Evolutionary conservation across 2,797 vertebrate genomes (phyloP), one percentile per base, ranked within the genome.

Genomic region (Acridotheres tristis): DNA sequence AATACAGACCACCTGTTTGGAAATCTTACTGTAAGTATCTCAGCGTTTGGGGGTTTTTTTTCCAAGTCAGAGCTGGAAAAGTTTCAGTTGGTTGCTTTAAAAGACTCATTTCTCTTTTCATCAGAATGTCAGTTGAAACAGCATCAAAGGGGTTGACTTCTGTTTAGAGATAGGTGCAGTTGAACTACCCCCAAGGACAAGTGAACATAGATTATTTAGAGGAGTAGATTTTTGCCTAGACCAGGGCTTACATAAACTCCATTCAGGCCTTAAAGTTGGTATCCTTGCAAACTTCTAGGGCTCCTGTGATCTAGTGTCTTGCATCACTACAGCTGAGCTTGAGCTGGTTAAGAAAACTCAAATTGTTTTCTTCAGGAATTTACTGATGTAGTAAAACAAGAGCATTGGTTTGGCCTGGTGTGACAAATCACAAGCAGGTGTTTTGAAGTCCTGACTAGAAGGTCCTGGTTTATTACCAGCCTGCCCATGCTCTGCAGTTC

Each of bases 1-100:
- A 99, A 97, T 99, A 98, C 96, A 98, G 98, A 96, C 98, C 98
- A 84, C 98, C 98, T 80, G 98, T 99, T 94, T 99, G 98, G 98
- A 99, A 99, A 96, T 99, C 98, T 66, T 99, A 99, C 76, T 97
- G 98, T 99, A 97, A 99, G 98, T 99, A 98, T 94, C 55, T 79
- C 38, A n/a, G 12, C 15, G 18, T 67, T 81, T 67, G 34, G 38
- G 25, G 5, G 0, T 2, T 20, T 73, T 87, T 30, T 74, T 45
- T 2, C 17, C 38, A 34, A 45, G 27, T 83, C 19, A 48, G 20
- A 68, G 9, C n/a, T 65, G 36, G 45, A 53, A 69, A 80, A 8
- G 25, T 72, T 89, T 90, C 18, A 51, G 8, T 21, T 73, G 42
- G 7, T 32, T 71, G 17, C n/a, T 91, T 87, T 68, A 38, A 55